Base-by-base conservation (phyloP, 2,113 vertebrate species). In the Lepus timidus region DNA sequence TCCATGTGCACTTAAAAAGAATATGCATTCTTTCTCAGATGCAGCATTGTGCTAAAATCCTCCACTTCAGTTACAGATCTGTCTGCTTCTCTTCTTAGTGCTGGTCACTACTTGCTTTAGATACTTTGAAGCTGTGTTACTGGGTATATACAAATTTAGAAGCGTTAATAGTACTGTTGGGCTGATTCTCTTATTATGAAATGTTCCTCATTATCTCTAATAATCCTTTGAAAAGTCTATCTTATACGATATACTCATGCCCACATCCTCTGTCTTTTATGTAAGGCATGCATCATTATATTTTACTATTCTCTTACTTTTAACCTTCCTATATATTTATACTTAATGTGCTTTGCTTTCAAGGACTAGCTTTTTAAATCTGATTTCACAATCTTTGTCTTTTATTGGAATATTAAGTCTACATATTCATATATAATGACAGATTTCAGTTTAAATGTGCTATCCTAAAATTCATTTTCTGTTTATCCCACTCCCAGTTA, bases 331-430 rank as follows among this genome's bases (percentile, higher is more conserved):
- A 11, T 58, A 67, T 62, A 12, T 93, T 96, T 80, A 78, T 61
- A 79, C 6, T 68, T 84, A 74, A 65, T 16, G 55, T 74, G 4
- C 58, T 4, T 64, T 80, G 81, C 44, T 82, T 76, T 1, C 83
- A 61, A 93, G n/a, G 49, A 73, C 36, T 51, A 79, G 5, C 20
- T 85, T 76, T 88, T 79, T 39, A 83, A 44, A 44, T 52, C 51
- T 74, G 55, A 71, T 49, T 52, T 95, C 20, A 91, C 20, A 65
- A 27, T 88, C 29, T 91, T 95, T 76, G 62, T 49, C 74, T 94
- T 96, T 83, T 39, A 86, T 44, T 80, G 39, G 17, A 71, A 49
- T 88, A 29, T 80, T 33, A 14, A 79, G 12, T 27, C n/a, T 85
- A n/a, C 9, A 29, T 70, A 71, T 78, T 91, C 70, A 62, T 39